Conservation (phyloP, 1,140 invertebrate species). For the Parapsyche elsis region DNA sequence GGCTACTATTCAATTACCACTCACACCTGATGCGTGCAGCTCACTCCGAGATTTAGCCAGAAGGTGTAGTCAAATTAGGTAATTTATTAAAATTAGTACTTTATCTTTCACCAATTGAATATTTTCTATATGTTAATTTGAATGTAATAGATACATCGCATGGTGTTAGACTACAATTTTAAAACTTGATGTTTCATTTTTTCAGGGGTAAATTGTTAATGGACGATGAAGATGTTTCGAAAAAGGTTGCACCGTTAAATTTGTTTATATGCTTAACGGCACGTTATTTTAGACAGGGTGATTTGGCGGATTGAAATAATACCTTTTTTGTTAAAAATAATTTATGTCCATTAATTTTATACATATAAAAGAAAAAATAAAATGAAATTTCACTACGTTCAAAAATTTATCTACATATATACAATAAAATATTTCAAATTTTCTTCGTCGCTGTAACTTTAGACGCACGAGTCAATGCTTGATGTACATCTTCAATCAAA, state of each 20-base stretch:
- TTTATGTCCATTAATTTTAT: conserved; percentile 32
- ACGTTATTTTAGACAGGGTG: conserved; percentile 61
- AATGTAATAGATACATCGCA: too few relatives aligned
- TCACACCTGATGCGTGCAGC: conserved; percentile 59
- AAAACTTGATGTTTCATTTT: conserved; percentile 17
- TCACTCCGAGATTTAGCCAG: conserved; percentile 59
- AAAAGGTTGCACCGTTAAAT: conserved; percentile 58
- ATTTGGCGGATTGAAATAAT: conserved; percentile 58
- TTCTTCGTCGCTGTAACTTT: conserved; percentile 33
- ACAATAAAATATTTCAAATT: conserved; percentile 28
- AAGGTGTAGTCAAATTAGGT: conserved; percentile 59
- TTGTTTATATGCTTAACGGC: conserved; percentile 61
- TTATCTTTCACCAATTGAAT: too few relatives aligned
- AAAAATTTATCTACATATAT: not conserved
- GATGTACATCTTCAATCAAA: conserved; percentile 87
- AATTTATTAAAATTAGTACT: too few relatives aligned
- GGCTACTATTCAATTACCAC: conserved; percentile 59
- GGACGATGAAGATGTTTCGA: conserved; percentile 48
- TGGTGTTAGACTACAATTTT: not conserved
- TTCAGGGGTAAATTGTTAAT: conserved; percentile 56
- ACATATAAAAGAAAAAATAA: conserved; percentile 9
- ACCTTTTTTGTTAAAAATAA: not conserved
- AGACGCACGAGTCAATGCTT: conserved; percentile 72
- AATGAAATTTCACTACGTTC: not conserved
- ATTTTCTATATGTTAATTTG: too few relatives aligned